phyloP scores from a whole-genome alignment of 2,113 vertebrate genomes.

The pig (Sus scrofa) region T2T-Sscrofa CM000817.6:133358001-133358500 shows the following conservation, averaged over 20 bases:
- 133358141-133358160: not conserved
- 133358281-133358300: not conserved
- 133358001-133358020: not conserved
- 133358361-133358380: not conserved
- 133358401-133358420: not conserved
- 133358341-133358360: not conserved
- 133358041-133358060: not conserved
- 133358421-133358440: not conserved
- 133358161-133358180: not conserved
- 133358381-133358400: not conserved
- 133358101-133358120: not conserved
- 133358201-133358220: not conserved
- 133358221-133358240: slow-evolving; percentile 29
- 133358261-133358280: not conserved
- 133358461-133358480: not conserved
- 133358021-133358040: not conserved
- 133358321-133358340: not conserved
- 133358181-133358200: not conserved
- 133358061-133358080: not conserved
- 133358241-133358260: not conserved
- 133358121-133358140: not conserved
- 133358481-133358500: not conserved
- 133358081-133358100: not conserved
- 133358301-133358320: not conserved
- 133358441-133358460: not conserved